phyloP scores from a whole-genome alignment of 1,140 invertebrate genomes.

The Gyrodactylus salaris region DNA sequence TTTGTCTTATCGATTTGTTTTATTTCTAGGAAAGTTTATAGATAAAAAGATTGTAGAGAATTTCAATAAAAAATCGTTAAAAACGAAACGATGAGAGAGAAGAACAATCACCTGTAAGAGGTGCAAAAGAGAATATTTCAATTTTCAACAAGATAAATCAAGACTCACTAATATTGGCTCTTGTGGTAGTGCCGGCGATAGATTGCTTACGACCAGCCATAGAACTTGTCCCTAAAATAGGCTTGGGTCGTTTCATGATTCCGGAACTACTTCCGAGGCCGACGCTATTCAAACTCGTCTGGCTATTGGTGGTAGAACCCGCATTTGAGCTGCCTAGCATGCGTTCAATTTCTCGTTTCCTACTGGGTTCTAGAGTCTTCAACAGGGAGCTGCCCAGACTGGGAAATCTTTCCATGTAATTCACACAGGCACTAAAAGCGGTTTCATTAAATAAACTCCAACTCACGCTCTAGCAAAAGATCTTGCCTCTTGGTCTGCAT shows the following conservation, averaged over 20 bases:
- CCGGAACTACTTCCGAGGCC: neutral
- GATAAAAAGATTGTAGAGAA: too few species aligned
- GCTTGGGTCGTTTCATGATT: neutral
- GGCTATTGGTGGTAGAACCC: neutral
- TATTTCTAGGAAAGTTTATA: too few species aligned
- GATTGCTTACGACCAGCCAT: neutral
- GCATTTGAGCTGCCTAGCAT: neutral
- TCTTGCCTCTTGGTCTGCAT: constrained; percentile 5
- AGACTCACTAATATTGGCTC: neutral
- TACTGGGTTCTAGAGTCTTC: neutral
- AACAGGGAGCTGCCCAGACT: neutral
- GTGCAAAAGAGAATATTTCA: neutral
- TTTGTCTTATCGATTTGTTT: too few species aligned
- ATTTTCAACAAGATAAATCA: neutral
- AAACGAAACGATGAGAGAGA: too few species aligned
- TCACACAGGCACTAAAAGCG: neutral
- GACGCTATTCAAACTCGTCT: neutral
- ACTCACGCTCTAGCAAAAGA: neutral
- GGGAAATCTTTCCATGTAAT: neutral
- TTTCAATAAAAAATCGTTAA: too few species aligned
- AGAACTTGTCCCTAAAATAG: neutral
- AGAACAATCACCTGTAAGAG: too few species aligned
- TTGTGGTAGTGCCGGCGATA: neutral
- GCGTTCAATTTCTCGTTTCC: neutral
- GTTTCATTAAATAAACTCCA: neutral